Percentiles rank a stretch among this genome's conserved stretches.
phyloP scores from a whole-genome alignment of 1,140 invertebrate species.

The Macrosteles quadrilineatus region DNA sequence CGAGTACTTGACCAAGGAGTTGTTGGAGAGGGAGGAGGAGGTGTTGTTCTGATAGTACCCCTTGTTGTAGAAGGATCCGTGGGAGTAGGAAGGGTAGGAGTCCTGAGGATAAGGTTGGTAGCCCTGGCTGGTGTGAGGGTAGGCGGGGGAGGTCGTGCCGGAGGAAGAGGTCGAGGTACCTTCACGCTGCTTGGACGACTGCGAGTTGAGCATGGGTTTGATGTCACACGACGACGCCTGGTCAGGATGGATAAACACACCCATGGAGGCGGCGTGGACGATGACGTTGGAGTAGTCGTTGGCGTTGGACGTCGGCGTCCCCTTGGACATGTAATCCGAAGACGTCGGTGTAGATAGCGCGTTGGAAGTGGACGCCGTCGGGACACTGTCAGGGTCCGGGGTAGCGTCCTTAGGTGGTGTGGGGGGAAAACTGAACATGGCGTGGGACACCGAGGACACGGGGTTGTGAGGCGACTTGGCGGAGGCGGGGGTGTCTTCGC shows the following conservation, averaged over 20 bases:
- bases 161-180: slow-evolving; percentile 40
- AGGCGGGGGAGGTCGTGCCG: slow-evolving; percentile 36
- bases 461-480: slow-evolving; percentile 16
- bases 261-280: slow-evolving; percentile 41
- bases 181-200: slow-evolving; percentile 42
- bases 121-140: slow-evolving; percentile 18
- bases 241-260: slow-evolving; percentile 42
- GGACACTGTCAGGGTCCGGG: slow-evolving; percentile 38
- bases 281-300: slow-evolving; percentile 39
- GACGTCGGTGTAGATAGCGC: background rate
- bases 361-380: slow-evolving; percentile 37
- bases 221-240: slow-evolving; percentile 39
- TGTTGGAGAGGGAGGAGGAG: slow-evolving; percentile 18
- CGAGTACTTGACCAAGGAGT: slow-evolving; percentile 36
- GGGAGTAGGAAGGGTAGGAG: slow-evolving; percentile 27
- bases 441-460: slow-evolving; percentile 31
- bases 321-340: background rate
- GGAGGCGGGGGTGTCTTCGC: slow-evolving; percentile 19
- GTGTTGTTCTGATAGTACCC: slow-evolving; percentile 24
- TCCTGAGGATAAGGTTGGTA: slow-evolving; percentile 22
- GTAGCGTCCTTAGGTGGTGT: slow-evolving; percentile 42
- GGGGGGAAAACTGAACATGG: slow-evolving; percentile 43
- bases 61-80: slow-evolving; percentile 27
- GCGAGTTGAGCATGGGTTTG: slow-evolving; percentile 39
- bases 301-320: slow-evolving; percentile 28